Evolutionary conservation across 1,140 invertebrate species (phyloP).

Genomic region (Lerema accius): DNA sequence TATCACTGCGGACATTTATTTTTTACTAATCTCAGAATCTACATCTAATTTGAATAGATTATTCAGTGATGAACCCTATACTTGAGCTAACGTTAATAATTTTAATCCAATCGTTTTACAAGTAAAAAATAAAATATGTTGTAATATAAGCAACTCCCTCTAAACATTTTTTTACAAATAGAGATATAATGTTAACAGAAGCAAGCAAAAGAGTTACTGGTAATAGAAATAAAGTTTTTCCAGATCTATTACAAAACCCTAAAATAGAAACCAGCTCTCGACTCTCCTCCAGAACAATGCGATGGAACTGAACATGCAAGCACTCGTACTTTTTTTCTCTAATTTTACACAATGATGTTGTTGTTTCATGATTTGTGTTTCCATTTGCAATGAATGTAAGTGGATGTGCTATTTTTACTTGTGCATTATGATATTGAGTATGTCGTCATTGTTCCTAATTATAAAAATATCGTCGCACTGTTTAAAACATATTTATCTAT

Average conservation of each 20-base stretch:
- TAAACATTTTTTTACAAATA: too few relatives aligned
- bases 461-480: not conserved
- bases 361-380: conserved; percentile 60
- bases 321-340: conserved; percentile 58
- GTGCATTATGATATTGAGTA: not conserved
- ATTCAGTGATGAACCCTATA: too few relatives aligned
- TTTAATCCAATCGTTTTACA: too few relatives aligned
- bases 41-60: too few relatives aligned
- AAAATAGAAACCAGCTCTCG: conserved; percentile 32
- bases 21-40: too few relatives aligned
- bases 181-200: too few relatives aligned
- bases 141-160: too few relatives aligned
- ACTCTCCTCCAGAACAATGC: conserved; percentile 58
- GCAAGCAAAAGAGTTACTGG: too few relatives aligned
- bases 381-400: conserved; percentile 50
- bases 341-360: conserved; percentile 66
- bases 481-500: not conserved
- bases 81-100: too few relatives aligned
- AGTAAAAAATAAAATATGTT: too few relatives aligned
- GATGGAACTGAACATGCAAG: conserved; percentile 39
- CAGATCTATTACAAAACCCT: not conserved
- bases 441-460: not conserved
- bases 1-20: too few relatives aligned
- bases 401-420: conserved; percentile 26
- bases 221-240: too few relatives aligned